Conservation (phyloP, 2,113 vertebrate genomes). For the Acanthochromis polyacanthus region DNA sequence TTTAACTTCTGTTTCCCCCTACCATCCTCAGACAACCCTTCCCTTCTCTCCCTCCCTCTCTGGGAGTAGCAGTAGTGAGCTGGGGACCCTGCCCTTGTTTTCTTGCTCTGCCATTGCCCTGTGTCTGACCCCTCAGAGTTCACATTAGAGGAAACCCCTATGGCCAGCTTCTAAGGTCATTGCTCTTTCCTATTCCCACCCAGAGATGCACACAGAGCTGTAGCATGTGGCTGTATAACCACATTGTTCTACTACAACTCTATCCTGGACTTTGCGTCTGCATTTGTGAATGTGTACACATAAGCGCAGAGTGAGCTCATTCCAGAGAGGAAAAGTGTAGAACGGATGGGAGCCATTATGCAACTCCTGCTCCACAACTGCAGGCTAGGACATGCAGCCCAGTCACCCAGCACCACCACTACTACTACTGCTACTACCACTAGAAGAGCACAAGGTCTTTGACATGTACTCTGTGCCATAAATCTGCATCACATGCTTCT, state of each 20-base stretch:
- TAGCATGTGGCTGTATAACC: slow-evolving; percentile 13
- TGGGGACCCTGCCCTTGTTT: slow-evolving; percentile 75
- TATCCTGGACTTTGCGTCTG: slow-evolving; percentile 32
- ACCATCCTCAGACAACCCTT: slow-evolving; percentile 47
- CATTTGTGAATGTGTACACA: slow-evolving; percentile 28
- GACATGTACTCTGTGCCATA: slow-evolving; percentile 40
- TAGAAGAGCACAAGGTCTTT: slow-evolving; percentile 48
- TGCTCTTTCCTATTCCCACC: slow-evolving; percentile 72
- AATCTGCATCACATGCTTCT: slow-evolving; percentile 66
- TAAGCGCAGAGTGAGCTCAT: slow-evolving; percentile 69
- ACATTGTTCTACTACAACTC: slow-evolving; percentile 27
- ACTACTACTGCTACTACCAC: slow-evolving; percentile 27
- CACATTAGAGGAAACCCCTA: slow-evolving; percentile 75
- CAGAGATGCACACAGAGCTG: slow-evolving; percentile 43
- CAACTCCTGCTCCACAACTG: slow-evolving; percentile 61
- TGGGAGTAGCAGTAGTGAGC: slow-evolving; percentile 51
- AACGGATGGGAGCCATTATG: slow-evolving; percentile 74
- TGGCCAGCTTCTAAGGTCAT: slow-evolving; percentile 71
- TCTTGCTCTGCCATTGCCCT: slow-evolving; percentile 75
- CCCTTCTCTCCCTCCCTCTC: slow-evolving; percentile 41
- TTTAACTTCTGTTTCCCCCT: slow-evolving; percentile 43
- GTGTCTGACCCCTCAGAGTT: slow-evolving; percentile 78
- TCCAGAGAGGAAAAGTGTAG: slow-evolving; percentile 72
- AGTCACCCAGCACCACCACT: slow-evolving; percentile 37
- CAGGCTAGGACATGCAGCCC: slow-evolving; percentile 74